Evolutionary conservation across 2,888 invertebrate genomes (phyloP).

Genomic region (Leucania comma): DNA sequence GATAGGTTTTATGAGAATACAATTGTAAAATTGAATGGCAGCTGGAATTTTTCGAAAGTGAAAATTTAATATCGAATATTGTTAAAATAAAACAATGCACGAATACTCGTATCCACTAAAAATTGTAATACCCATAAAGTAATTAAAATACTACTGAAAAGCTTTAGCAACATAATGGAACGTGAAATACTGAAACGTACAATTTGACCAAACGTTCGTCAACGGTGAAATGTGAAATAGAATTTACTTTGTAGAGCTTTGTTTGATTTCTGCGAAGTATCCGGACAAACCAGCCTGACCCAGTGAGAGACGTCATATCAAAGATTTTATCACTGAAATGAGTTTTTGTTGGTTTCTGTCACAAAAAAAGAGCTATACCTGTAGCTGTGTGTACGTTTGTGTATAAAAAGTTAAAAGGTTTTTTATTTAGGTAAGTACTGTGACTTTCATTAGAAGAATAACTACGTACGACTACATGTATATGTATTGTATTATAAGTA

Average conservation of each 20-base stretch:
- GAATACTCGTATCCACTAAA: too few species aligned
- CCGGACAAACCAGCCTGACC: conserved; percentile 24
- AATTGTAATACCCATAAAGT: not conserved
- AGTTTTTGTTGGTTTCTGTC: conserved; percentile 12
- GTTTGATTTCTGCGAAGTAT: conserved; percentile 44
- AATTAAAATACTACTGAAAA: not conserved
- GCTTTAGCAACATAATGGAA: not conserved
- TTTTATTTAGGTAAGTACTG: too few species aligned
- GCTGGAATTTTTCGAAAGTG: too few species aligned
- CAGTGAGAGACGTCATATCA: conserved; percentile 17
- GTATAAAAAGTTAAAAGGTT: not conserved
- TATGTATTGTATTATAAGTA: too few species aligned
- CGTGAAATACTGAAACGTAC: conserved; percentile 3
- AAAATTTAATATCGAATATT: too few species aligned
- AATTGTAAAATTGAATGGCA: not conserved
- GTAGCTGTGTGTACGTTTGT: too few species aligned
- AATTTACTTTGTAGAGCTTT: conserved; percentile 30
- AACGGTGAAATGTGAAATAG: conserved; percentile 21
- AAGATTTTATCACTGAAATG: conserved; percentile 31
- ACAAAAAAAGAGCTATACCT: not conserved
- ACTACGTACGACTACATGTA: too few species aligned
- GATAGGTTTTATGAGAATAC: not conserved
- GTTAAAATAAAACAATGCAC: conserved; percentile 1
- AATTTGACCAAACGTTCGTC: conserved; percentile 33
- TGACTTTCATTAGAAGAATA: too few species aligned